These are phyloP conservation scores for Spialia ferax DNA, from an alignment of 2,888 invertebrate species.

Conservation along the genomic window DNA sequence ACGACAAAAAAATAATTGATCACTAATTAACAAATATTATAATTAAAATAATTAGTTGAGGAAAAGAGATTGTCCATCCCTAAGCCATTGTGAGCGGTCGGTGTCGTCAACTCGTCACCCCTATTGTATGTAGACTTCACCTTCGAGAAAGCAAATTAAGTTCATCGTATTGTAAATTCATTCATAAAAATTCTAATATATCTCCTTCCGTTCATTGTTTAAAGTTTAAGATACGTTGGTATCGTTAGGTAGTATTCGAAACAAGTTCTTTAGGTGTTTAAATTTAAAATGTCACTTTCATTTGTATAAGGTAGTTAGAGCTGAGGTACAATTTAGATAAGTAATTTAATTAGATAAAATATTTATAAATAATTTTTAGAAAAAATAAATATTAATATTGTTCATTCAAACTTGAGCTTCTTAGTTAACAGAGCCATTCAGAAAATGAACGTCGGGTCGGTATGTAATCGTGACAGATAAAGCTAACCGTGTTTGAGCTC, in stretches of 20 bases:
- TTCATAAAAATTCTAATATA: conserved; percentile 34
- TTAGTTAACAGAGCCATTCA: conserved; percentile 16
- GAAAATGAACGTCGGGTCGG: conserved; percentile 34
- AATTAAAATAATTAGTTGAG: neutral
- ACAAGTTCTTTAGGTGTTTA: conserved; percentile 6
- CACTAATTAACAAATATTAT: too few species aligned
- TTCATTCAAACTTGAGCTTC: neutral
- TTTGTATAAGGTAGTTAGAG: too few species aligned
- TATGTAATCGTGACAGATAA: conserved; percentile 67
- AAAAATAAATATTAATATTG: too few species aligned
- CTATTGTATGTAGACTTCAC: conserved; percentile 34
- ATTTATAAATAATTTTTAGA: too few species aligned
- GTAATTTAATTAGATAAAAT: too few species aligned
- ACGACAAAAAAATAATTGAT: neutral
- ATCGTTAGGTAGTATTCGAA: neutral
- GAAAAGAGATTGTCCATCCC: conserved; percentile 16
- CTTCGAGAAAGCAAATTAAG: conserved; percentile 29
- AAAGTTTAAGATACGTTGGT: neutral
- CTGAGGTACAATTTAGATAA: too few species aligned
- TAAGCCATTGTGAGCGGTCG: neutral
- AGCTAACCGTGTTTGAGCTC: conserved; percentile 72
- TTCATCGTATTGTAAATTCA: conserved; percentile 36
- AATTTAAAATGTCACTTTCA: too few species aligned
- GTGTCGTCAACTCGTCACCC: conserved; percentile 17
- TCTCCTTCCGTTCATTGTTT: conserved; percentile 35